Base-by-base conservation (phyloP, 2,888 invertebrate genomes). In the Drepana falcataria region DNA sequence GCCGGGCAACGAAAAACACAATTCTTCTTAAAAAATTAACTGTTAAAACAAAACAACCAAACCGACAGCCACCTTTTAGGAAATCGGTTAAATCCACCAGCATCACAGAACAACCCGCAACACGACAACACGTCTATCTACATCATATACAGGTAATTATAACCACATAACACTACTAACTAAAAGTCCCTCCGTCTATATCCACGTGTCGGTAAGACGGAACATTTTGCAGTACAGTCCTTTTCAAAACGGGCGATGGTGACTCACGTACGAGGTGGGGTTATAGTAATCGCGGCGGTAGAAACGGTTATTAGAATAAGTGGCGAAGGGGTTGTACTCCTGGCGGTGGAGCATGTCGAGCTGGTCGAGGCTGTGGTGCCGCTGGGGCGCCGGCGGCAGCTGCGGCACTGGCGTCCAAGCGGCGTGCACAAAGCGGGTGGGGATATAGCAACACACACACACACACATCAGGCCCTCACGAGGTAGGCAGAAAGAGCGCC, bases 241-340 rank as follows among this genome's bases (percentile, higher is more conserved):
- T 88, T 88, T 91, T 91, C 91, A 91, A 85, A 91, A 91, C 69
- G 89, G 91, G 71, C 91, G 86, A 69, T 90, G 89, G 67, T 91
- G 87, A 54, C 73, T 70, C 81, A 83, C 83, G 59, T 86, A 87
- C 35, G 81, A 73, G 51, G 87, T 74, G 75, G 85, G 87, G 65
- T 81, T 79, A 75, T 80, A 84, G 64, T 81, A 69, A 74, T 90
- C 89, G 61, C 88, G 88, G 4, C 87, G 77, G 35, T 77, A 73
- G 75, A 77, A 77, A 9, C 44, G 6, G 44, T 44, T 78, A 66
- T 73, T 74, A 59, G 75, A 63, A 2, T 78, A 61, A 52, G 69
- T 67, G 9, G 69, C 69, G 77, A 81, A 84, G 69, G 84, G 73
- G 66, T 82, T 66, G 74, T 84, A 84, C 51, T 88, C 87, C 53